These are phyloP conservation scores for Cerceris ruficornis DNA, from an alignment of 2,888 invertebrate species.

Conservation along the genomic window DNA sequence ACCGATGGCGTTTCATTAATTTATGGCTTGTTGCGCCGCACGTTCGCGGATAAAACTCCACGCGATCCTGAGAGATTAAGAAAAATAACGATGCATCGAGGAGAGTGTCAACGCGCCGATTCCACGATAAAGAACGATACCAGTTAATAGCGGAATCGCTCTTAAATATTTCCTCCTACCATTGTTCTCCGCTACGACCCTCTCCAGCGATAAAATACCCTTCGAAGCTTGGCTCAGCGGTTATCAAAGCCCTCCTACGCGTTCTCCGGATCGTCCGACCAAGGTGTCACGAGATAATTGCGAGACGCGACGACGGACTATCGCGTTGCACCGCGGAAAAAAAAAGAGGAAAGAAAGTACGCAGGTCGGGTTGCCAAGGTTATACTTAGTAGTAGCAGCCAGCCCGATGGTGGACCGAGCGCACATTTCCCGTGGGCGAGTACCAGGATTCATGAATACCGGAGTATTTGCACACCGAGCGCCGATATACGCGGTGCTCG, in stretches of 20 bases:
- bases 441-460: constrained; percentile 78
- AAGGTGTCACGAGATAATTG: not conserved
- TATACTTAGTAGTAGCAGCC: constrained; percentile 29
- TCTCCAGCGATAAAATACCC: no score
- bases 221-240: no score
- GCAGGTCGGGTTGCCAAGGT: constrained; percentile 25
- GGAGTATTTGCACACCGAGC: constrained; percentile 76
- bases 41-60: not conserved
- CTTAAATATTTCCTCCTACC: no score
- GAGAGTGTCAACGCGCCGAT: not conserved
- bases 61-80: not conserved
- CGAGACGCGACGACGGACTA: not conserved
- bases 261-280: no score
- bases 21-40: constrained; percentile 12
- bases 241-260: no score
- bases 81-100: not conserved
- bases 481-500: constrained; percentile 53
- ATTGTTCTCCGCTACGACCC: no score
- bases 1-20: constrained; percentile 28
- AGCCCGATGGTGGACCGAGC: constrained; percentile 56
- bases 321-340: not conserved
- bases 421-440: constrained; percentile 71
- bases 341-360: not conserved
- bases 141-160: no score
- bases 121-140: no score